These are phyloP conservation scores for Tanaodytes sp. DNA, from an alignment of 2,888 invertebrate genomes.

Conservation along the genomic window DNA sequence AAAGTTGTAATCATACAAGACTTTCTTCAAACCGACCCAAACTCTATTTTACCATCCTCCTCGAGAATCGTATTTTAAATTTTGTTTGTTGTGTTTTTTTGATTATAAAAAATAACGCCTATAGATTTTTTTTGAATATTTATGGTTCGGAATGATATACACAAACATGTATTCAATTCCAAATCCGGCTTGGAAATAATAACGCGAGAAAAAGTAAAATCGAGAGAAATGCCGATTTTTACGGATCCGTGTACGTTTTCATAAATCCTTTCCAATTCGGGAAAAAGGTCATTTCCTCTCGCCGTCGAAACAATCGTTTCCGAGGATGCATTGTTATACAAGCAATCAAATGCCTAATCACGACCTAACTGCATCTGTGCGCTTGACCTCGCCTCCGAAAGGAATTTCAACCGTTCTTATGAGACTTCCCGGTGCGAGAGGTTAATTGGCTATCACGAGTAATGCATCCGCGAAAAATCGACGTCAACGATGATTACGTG, in stretches of 20 bases:
- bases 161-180: no score
- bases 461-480: constrained; percentile 41
- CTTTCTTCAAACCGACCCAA: no score
- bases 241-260: not conserved
- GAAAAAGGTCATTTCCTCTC: constrained; percentile 27
- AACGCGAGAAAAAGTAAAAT: no score
- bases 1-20: no score
- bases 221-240: no score
- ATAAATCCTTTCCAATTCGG: constrained; percentile 13
- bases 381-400: constrained; percentile 50
- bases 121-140: no score
- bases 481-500: constrained; percentile 39
- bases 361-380: constrained; percentile 41
- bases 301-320: constrained; percentile 37
- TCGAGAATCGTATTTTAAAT: no score
- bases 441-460: constrained; percentile 53
- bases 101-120: no score
- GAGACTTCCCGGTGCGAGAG: constrained; percentile 51
- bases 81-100: no score
- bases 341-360: constrained; percentile 46
- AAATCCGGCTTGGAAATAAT: no score
- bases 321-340: constrained; percentile 46
- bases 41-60: no score
- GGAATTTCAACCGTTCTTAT: constrained; percentile 50
- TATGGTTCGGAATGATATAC: no score